A percentile compares a stretch with the other conserved stretches of the same genome.
Conservation (phyloP, 2,888 invertebrate genomes). For the Drosophila cognata region DNA sequence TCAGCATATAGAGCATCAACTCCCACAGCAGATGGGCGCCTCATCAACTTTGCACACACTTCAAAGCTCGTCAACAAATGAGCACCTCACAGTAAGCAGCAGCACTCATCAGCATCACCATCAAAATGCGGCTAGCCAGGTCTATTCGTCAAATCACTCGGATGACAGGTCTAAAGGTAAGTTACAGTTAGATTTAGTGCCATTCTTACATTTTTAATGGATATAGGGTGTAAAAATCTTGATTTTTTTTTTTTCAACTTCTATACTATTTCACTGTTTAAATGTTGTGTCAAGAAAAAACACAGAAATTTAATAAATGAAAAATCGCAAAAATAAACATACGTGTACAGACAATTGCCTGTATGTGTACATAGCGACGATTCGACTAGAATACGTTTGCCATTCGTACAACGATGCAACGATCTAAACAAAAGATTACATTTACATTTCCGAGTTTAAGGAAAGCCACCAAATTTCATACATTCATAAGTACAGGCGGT, state of each 20-base stretch:
- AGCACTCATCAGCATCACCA: slow-evolving; percentile 53
- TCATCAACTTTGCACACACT: slow-evolving; percentile 60
- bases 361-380: not conserved
- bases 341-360: not conserved
- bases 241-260: not conserved
- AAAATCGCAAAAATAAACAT: slow-evolving; percentile 2
- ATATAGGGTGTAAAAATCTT: not conserved
- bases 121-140: slow-evolving; percentile 41
- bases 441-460: slow-evolving; percentile 44
- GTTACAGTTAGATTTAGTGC: slow-evolving; percentile 1
- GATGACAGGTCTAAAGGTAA: slow-evolving; percentile 74
- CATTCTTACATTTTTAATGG: not conserved
- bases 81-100: slow-evolving; percentile 37
- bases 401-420: slow-evolving; percentile 8
- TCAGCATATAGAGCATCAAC: slow-evolving; percentile 32
- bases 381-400: slow-evolving; percentile 4
- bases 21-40: slow-evolving; percentile 41
- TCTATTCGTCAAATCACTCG: slow-evolving; percentile 49
- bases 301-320: not conserved
- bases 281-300: not conserved
- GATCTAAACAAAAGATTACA: slow-evolving; percentile 51
- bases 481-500: slow-evolving; percentile 3
- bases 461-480: slow-evolving; percentile 11
- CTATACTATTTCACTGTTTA: not conserved
- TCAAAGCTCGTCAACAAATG: slow-evolving; percentile 52